Evolutionary conservation across 1,140 invertebrate genomes (phyloP).

Genomic region (Saxidomus purpurata): DNA sequence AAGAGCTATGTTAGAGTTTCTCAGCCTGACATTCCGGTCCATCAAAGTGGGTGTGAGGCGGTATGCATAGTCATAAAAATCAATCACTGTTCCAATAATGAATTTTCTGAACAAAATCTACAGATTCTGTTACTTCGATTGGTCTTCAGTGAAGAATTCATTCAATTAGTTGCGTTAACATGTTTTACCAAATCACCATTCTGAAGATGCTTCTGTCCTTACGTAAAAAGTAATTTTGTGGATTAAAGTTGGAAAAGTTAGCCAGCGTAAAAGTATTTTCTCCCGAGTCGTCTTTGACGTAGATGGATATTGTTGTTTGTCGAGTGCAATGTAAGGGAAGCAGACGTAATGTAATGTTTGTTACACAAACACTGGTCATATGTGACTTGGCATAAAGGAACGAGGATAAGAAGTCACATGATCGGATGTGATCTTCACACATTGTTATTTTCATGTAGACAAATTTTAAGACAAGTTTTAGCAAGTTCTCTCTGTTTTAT

Average conservation of each 20-base stretch:
- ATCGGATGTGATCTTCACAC: too few species aligned
- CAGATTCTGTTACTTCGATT: background rate
- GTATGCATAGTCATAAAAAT: constrained; percentile 39
- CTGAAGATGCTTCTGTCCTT: background rate
- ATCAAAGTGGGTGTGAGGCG: constrained; percentile 10
- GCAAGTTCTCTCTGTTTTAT: too few species aligned
- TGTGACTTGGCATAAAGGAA: constrained; percentile 39
- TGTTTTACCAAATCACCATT: constrained; percentile 31
- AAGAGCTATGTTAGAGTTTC: background rate
- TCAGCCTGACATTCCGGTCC: background rate
- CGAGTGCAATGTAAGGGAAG: background rate
- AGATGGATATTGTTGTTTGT: constrained; percentile 27
- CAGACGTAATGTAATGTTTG: constrained; percentile 28
- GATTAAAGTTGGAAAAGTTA: constrained; percentile 29
- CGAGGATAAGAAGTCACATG: too few species aligned
- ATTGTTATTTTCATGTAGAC: background rate
- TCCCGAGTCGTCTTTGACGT: too few species aligned
- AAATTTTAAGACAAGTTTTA: too few species aligned
- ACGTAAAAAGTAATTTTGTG: constrained; percentile 45
- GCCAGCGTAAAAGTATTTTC: background rate
- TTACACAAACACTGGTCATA: constrained; percentile 6
- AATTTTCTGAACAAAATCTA: constrained; percentile 47
- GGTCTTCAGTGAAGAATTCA: constrained; percentile 8
- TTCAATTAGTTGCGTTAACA: constrained; percentile 37
- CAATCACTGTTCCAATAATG: constrained; percentile 16